phyloP scores from a whole-genome alignment of 2,888 invertebrate species.

The Dryomyza anilis region DNA sequence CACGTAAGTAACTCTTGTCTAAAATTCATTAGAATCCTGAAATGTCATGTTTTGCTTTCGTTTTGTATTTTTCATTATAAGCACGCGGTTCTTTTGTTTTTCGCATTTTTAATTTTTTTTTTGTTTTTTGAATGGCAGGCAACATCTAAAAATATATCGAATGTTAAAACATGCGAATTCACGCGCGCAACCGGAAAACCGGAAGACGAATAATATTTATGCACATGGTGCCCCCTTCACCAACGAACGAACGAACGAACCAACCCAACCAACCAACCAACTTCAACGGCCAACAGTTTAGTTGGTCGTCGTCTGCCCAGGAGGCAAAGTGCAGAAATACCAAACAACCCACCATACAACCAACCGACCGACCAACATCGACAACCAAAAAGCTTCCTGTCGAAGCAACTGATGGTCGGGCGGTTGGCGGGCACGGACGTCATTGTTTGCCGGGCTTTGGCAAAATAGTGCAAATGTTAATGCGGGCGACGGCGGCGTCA shows the following conservation, averaged over 20 bases:
- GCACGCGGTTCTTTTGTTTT: too few relatives aligned
- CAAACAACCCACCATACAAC: neutral
- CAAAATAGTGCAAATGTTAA: neutral
- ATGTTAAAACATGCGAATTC: neutral
- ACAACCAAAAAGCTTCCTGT: too few relatives aligned
- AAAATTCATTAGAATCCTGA: neutral
- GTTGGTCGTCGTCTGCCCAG: neutral
- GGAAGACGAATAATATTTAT: constrained; percentile 3
- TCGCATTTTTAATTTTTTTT: too few relatives aligned
- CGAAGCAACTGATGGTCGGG: too few relatives aligned
- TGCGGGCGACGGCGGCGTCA: neutral
- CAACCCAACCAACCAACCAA: neutral
- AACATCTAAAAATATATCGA: too few relatives aligned
- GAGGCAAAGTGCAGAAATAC: neutral
- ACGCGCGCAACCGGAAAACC: constrained; percentile 1
- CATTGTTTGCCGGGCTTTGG: too few relatives aligned
- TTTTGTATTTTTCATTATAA: neutral
- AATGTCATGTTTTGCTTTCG: neutral
- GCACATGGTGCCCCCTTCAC: constrained; percentile 13
- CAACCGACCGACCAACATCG: too few relatives aligned
- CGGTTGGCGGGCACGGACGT: too few relatives aligned
- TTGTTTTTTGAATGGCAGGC: too few relatives aligned
- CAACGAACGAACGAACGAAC: neutral
- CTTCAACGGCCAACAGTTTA: neutral
- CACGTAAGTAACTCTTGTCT: neutral